Conservation (phyloP, 2,113 vertebrate species). For the Perca schrenkii region DNA sequence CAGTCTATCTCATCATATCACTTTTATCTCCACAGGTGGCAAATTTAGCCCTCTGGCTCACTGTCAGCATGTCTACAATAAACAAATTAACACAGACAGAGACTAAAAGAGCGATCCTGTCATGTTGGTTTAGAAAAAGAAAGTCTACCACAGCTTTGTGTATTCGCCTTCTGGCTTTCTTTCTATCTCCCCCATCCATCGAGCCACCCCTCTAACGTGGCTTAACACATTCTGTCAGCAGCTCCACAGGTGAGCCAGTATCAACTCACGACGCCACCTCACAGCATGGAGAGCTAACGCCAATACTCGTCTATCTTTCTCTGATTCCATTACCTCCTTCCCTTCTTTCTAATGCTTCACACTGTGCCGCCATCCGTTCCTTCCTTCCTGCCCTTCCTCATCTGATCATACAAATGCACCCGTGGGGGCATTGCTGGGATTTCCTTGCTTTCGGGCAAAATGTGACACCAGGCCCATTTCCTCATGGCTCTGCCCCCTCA, state of each 20-base stretch:
- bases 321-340: slow-evolving; percentile 11
- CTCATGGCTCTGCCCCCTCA: background rate
- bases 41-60: slow-evolving; percentile 61
- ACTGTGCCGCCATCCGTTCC: background rate
- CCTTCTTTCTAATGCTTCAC: slow-evolving; percentile 12
- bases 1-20: slow-evolving; percentile 70
- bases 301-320: background rate
- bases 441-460: slow-evolving; percentile 18
- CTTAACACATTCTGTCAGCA: slow-evolving; percentile 53
- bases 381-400: slow-evolving; percentile 32
- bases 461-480: slow-evolving; percentile 11
- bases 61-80: slow-evolving; percentile 65
- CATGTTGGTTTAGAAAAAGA: background rate
- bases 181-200: slow-evolving; percentile 24
- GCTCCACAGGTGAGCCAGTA: slow-evolving; percentile 72
- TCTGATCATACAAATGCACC: slow-evolving; percentile 33
- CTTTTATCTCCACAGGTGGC: slow-evolving; percentile 77
- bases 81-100: slow-evolving; percentile 59
- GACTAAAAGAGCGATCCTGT: slow-evolving; percentile 26
- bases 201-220: slow-evolving; percentile 19
- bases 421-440: background rate
- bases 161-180: slow-evolving; percentile 25
- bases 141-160: slow-evolving; percentile 20
- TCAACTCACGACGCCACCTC: slow-evolving; percentile 38
- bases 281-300: slow-evolving; percentile 8